Evolutionary conservation across 2,113 vertebrate species (phyloP).

Genomic region (Lagopus muta): DNA sequence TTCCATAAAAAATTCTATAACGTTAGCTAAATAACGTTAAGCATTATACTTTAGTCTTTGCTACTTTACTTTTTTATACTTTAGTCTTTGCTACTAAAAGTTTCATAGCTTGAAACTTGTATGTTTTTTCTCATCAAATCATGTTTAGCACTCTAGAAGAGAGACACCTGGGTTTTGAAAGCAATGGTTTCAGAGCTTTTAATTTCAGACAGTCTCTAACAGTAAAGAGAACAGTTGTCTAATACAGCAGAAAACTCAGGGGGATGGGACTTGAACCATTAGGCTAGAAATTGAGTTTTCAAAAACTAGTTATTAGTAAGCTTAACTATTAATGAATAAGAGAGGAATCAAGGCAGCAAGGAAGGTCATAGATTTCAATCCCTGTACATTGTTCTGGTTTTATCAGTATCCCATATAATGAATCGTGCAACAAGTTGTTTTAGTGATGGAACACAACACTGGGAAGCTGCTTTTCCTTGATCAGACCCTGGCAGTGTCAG

Average conservation of each 20-base stretch:
- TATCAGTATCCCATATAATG: too few relatives aligned
- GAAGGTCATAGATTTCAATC: background rate
- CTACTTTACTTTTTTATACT: background rate
- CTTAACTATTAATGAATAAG: background rate
- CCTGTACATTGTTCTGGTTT: background rate
- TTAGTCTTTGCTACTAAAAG: background rate
- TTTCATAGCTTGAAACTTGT: background rate
- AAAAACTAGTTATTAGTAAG: background rate
- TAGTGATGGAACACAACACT: too few relatives aligned
- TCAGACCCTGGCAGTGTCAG: too few relatives aligned
- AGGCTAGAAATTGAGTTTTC: background rate
- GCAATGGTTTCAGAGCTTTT: background rate
- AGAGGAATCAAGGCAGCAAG: background rate
- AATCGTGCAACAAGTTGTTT: too few relatives aligned
- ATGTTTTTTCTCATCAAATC: background rate
- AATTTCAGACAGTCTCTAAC: background rate
- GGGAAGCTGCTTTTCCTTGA: too few relatives aligned
- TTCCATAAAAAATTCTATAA: background rate
- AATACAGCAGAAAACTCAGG: background rate
- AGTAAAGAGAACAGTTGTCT: background rate
- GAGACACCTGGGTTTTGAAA: background rate
- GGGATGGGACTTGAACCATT: background rate
- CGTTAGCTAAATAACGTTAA: background rate
- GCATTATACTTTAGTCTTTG: fast-evolving
- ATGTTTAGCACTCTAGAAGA: background rate